phyloP scores from a whole-genome alignment of 2,888 invertebrate genomes.

The Labia minor region DNA sequence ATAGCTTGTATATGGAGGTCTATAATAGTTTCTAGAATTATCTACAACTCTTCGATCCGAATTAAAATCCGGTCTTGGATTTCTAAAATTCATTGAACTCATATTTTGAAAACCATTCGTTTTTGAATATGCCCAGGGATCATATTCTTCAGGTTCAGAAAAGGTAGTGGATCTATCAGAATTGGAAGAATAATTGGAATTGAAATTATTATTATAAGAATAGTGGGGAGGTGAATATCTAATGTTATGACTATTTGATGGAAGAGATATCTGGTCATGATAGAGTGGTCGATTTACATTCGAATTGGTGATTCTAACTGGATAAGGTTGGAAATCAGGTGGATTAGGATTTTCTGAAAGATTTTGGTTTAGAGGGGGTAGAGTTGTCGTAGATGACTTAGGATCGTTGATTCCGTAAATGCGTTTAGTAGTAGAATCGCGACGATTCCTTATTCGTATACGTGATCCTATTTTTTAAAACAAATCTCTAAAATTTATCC shows the following conservation, averaged over 20 bases:
- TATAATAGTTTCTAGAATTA: too few species aligned
- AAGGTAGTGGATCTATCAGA: conserved; percentile 14
- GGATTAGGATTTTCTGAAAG: background rate
- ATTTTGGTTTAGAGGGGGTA: background rate
- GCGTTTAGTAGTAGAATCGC: background rate
- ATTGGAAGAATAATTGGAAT: conserved; percentile 18
- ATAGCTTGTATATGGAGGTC: too few species aligned
- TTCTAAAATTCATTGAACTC: too few species aligned
- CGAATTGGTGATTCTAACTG: too few species aligned
- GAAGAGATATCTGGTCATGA: too few species aligned
- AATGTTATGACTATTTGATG: too few species aligned
- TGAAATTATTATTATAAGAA: background rate
- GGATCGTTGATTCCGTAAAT: conserved; percentile 15
- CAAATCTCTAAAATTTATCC: conserved; percentile 8
- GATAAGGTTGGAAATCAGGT: too few species aligned
- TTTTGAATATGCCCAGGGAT: conserved; percentile 26
- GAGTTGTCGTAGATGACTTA: background rate
- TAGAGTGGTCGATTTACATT: too few species aligned
- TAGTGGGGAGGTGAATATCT: background rate
- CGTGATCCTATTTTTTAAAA: conserved; percentile 2
- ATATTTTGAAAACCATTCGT: conserved; percentile 21
- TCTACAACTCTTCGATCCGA: too few species aligned
- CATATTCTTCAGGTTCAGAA: conserved; percentile 24
- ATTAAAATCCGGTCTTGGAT: too few species aligned
- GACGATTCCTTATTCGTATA: background rate